Percentiles rank a stretch among this genome's conserved stretches.
Conservation (phyloP, 2,888 invertebrate species). For the Drosophila acutilabella region DNA sequence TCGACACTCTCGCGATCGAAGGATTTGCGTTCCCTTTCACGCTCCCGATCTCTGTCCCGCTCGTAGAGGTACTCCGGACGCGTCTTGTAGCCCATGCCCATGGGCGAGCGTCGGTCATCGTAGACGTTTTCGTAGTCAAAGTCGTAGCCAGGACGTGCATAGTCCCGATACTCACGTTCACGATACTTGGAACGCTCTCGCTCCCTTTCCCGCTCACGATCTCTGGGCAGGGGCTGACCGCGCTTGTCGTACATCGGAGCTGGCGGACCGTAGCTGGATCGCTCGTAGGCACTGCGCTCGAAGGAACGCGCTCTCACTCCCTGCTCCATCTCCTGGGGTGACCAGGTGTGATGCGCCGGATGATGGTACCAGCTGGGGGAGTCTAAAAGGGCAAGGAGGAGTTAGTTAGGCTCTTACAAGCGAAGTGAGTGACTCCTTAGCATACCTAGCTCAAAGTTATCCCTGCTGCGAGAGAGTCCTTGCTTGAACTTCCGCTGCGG, state of each 20-base stretch:
- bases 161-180: slow-evolving; percentile 81
- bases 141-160: slow-evolving; percentile 83
- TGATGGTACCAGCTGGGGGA: slow-evolving; percentile 84
- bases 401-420: neutral
- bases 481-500: slow-evolving; percentile 83
- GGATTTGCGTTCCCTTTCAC: slow-evolving; percentile 79
- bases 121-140: slow-evolving; percentile 84
- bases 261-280: slow-evolving; percentile 85
- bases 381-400: slow-evolving; percentile 55
- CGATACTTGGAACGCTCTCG: slow-evolving; percentile 82
- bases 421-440: neutral
- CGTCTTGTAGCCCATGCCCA: slow-evolving; percentile 67
- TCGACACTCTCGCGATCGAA: slow-evolving; percentile 85
- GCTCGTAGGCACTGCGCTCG: slow-evolving; percentile 84
- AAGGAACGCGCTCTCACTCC: slow-evolving; percentile 82
- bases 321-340: slow-evolving; percentile 84
- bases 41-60: slow-evolving; percentile 51
- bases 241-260: slow-evolving; percentile 85
- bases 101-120: slow-evolving; percentile 79
- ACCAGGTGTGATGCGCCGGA: slow-evolving; percentile 84
- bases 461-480: slow-evolving; percentile 83
- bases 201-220: slow-evolving; percentile 76
- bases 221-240: slow-evolving; percentile 72
- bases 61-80: slow-evolving; percentile 84
- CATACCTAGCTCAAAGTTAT: slow-evolving; percentile 84